phyloP scores from a whole-genome alignment of 2,797 vertebrate species.

The Enteromius afrohamiltoni region DNA sequence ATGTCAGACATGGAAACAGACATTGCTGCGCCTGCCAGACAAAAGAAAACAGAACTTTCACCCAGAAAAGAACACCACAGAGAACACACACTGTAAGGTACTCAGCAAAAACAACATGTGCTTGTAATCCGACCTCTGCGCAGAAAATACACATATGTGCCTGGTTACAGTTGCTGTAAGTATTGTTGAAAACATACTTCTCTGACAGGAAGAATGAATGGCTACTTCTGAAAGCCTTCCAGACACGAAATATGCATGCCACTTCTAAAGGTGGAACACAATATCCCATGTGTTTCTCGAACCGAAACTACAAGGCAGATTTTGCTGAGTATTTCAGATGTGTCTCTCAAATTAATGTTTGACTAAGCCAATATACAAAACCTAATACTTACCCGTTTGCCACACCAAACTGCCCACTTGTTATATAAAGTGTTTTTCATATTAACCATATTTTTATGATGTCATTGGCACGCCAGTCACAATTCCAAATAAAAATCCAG shows the following conservation, averaged over 20 bases:
- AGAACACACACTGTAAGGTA: conserved; percentile 49
- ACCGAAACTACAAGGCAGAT: conserved; percentile 9
- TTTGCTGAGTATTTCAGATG: conserved; percentile 39
- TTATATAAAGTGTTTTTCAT: conserved; percentile 79
- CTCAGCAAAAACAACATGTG: conserved; percentile 60
- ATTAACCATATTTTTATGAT: conserved; percentile 76
- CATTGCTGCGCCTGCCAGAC: conserved; percentile 61
- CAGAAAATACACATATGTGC: conserved; percentile 38
- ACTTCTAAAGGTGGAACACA: conserved; percentile 16
- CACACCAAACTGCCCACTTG: conserved; percentile 62
- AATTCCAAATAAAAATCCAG: conserved; percentile 72
- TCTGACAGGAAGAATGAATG: conserved; percentile 4
- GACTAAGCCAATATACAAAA: conserved; percentile 47
- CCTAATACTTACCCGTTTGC: conserved; percentile 58
- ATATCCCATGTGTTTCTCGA: not conserved
- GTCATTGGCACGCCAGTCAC: conserved; percentile 77
- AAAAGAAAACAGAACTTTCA: conserved; percentile 62
- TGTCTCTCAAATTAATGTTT: conserved; percentile 1
- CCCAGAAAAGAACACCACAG: conserved; percentile 58
- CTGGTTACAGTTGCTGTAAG: conserved; percentile 33
- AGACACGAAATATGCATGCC: conserved; percentile 31
- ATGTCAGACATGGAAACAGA: conserved; percentile 63
- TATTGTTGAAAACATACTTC: conserved; percentile 28
- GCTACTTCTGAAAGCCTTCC: conserved; percentile 18
- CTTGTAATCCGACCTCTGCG: conserved; percentile 49